phyloP scores from a whole-genome alignment of 1,140 invertebrate species.

The Centruroides vittatus region DNA sequence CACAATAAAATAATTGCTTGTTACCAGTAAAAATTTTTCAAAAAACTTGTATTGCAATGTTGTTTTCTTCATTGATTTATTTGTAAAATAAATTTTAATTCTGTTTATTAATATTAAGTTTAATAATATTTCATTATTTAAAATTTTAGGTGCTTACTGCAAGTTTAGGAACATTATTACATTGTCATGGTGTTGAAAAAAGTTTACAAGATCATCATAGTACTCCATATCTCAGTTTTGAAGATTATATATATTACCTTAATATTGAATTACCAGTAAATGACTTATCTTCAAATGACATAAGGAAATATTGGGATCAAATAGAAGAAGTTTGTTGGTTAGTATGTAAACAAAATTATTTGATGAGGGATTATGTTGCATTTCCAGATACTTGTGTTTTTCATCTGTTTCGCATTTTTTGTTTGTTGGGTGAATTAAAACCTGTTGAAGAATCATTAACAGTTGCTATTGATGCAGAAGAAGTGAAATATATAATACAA shows the following conservation, averaged over 20 bases:
- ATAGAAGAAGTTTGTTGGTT: conserved; percentile 60
- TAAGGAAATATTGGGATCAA: conserved; percentile 39
- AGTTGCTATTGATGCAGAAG: conserved; percentile 30
- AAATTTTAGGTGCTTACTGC: conserved; percentile 49
- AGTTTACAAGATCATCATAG: conserved; percentile 57
- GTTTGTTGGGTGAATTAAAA: conserved; percentile 51
- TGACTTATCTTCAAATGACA: conserved; percentile 38
- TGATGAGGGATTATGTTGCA: conserved; percentile 38
- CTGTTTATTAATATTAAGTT: no score
- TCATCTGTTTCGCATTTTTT: conserved; percentile 62
- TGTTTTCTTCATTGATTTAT: no score
- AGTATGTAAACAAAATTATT: conserved; percentile 47
- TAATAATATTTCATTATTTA: no score
- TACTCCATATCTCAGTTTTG: conserved; percentile 48
- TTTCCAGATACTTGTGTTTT: conserved; percentile 49
- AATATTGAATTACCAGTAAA: conserved; percentile 53
- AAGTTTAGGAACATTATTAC: conserved; percentile 50
- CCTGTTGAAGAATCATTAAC: conserved; percentile 1
- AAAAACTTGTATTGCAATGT: no score
- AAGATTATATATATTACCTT: conserved; percentile 56
- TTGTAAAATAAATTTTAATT: no score
- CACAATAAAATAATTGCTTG: no score
- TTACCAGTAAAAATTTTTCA: no score
- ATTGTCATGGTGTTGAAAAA: conserved; percentile 56
- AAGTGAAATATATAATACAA: conserved; percentile 46